Percentiles rank a stretch among this genome's conserved stretches.
Conservation (phyloP, 2,888 invertebrate species). For the Vanessa cardui region DNA sequence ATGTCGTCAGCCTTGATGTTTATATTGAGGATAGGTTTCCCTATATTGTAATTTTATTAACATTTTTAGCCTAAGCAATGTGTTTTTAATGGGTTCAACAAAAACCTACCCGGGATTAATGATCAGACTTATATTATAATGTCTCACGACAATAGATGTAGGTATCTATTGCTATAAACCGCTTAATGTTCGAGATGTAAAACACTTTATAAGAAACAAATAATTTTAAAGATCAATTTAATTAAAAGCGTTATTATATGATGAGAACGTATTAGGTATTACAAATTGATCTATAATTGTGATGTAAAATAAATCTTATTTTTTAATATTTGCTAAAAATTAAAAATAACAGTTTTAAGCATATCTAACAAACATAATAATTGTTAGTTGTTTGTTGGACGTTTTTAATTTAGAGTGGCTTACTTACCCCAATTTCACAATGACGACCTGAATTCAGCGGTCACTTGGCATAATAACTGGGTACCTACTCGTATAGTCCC, state of each 20-base stretch:
- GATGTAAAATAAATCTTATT: no score
- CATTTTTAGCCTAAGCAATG: neutral
- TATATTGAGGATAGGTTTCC: slow-evolving; percentile 49
- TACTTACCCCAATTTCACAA: slow-evolving; percentile 7
- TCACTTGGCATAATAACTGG: slow-evolving; percentile 2
- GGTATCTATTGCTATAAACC: no score
- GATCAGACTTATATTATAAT: no score
- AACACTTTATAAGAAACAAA: no score
- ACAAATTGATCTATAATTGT: no score
- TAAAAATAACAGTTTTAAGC: neutral
- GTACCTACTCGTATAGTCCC: neutral
- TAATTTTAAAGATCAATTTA: no score
- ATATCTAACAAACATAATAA: neutral
- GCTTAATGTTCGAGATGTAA: no score
- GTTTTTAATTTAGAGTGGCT: neutral
- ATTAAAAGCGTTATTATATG: no score
- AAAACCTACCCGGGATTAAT: no score
- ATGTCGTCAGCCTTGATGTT: slow-evolving; percentile 76
- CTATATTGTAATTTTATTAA: slow-evolving; percentile 17
- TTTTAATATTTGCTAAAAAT: neutral
- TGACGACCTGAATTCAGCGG: neutral
- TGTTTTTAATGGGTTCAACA: no score
- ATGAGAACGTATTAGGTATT: no score
- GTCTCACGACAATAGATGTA: no score
- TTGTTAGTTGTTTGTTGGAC: neutral